These are phyloP conservation scores for Tenthredo livida DNA, from an alignment of 2,888 invertebrate species.

Conservation along the genomic window DNA sequence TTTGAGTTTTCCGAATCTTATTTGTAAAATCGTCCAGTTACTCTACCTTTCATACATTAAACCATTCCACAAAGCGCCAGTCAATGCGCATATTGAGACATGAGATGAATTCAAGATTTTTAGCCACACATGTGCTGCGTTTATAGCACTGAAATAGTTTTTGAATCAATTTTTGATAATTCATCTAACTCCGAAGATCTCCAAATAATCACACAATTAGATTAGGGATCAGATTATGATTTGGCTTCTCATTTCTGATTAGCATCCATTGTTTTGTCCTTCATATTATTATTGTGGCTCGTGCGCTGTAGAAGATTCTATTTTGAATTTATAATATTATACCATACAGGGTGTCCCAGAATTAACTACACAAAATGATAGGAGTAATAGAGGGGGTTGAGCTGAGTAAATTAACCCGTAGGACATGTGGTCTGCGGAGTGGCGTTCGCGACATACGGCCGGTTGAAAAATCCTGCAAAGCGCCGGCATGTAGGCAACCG, in stretches of 20 bases:
- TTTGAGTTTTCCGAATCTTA: constrained; percentile 94
- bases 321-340: background rate
- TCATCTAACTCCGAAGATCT: background rate
- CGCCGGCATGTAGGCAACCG: too few species aligned
- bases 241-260: background rate
- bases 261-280: background rate
- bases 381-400: too few species aligned
- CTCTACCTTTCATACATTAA: background rate
- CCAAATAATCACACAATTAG: background rate
- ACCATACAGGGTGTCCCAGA: too few species aligned
- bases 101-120: background rate
- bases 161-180: background rate
- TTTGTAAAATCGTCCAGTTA: constrained; percentile 80
- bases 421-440: too few species aligned
- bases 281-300: background rate
- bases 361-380: too few species aligned
- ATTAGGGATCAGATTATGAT: background rate
- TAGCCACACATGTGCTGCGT: background rate
- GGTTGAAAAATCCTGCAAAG: too few species aligned
- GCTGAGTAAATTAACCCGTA: too few species aligned
- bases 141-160: background rate
- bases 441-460: too few species aligned
- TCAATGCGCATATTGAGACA: background rate
- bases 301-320: background rate
- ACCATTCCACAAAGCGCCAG: background rate